phyloP scores from a whole-genome alignment of 2,888 invertebrate genomes.

The Chesias legatella region DNA sequence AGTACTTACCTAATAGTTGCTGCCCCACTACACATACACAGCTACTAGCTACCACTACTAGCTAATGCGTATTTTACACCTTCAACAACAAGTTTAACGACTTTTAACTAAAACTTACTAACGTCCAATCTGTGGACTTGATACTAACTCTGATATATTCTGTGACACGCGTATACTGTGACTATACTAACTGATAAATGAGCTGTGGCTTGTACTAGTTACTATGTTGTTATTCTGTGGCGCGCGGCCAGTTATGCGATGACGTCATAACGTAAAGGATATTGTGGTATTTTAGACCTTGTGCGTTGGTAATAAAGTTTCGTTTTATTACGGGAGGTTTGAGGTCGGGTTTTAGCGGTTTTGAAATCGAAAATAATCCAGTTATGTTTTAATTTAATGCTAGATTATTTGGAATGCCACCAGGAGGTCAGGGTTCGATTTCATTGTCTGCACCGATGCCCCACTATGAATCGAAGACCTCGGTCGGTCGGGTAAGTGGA shows the following conservation, averaged over 20 bases:
- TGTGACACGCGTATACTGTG: not conserved
- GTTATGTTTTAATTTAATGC: not conserved
- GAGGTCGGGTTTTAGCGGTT: not conserved
- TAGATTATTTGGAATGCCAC: too few relatives aligned
- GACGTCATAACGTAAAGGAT: slow-evolving; percentile 9
- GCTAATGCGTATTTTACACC: slow-evolving; percentile 19
- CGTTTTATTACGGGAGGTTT: not conserved
- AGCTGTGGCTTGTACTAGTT: slow-evolving; percentile 1
- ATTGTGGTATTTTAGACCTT: slow-evolving; percentile 7
- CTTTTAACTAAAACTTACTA: too few relatives aligned
- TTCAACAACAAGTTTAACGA: slow-evolving; percentile 14
- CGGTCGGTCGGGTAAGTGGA: too few relatives aligned
- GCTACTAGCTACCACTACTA: too few relatives aligned
- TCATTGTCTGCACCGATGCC: too few relatives aligned
- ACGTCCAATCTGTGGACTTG: too few relatives aligned
- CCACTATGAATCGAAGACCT: too few relatives aligned
- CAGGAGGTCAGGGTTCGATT: too few relatives aligned
- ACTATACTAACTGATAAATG: not conserved
- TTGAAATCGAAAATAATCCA: slow-evolving; percentile 5
- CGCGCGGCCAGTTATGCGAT: slow-evolving; percentile 8
- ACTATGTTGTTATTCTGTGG: slow-evolving; percentile 2
- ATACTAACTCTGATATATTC: slow-evolving; percentile 1
- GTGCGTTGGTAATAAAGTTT: slow-evolving; percentile 1
- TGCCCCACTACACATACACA: too few relatives aligned
- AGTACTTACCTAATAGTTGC: slow-evolving; percentile 9